Evolutionary conservation across 2,888 invertebrate species (phyloP), one percentile per base, ranked within the genome.

Genomic region (Athrips mouffetella): DNA sequence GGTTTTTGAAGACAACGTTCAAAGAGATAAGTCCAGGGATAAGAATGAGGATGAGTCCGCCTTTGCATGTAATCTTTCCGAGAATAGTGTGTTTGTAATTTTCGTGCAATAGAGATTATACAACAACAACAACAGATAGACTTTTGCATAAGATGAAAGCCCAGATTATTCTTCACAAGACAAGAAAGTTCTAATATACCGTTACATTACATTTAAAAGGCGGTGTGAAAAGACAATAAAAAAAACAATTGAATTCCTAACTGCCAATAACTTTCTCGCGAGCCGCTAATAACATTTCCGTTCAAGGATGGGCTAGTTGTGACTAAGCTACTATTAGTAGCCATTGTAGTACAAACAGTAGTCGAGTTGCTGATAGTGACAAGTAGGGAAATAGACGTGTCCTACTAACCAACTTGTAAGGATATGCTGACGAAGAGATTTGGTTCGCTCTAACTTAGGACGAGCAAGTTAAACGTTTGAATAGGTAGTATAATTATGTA

Each of bases 191-290:
- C 51, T 47, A 46, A 50, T 45, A 40, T 21, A 18, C 11, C 33
- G 23, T 44, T 42, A 25, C 46, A 27, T 6, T 8, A 18, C 40
- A 35, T 16, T 18, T 18, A n/a, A 4, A 18, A 18, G 21, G 21
- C 37, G 2, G 40, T 51, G 48, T 41, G 45, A n/a, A 7, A 46
- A 50, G 16, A 41, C 51, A 35, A 27, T 23, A 40, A 29, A 48
- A 35, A 31, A 27, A 71, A 75, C 73, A 74, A 71, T 70, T 47
- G 57, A 55, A 62, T 59, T 60, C 57, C 58, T 60, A n/a, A 51
- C 51, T 51, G 54, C 58, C 64, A 62, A 72, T 70, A 73, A 71
- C 73, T 76, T 77, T 76, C 75, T 60, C 72, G 61, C 62, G 61
- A 62, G 60, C 60, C 58, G 58, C 62, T 70, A 70, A 74, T 72